These are phyloP conservation scores for Epizoanthus rinbou DNA, from an alignment of 92 coral and sea anemone genomes.

Conservation along the genomic window DNA sequence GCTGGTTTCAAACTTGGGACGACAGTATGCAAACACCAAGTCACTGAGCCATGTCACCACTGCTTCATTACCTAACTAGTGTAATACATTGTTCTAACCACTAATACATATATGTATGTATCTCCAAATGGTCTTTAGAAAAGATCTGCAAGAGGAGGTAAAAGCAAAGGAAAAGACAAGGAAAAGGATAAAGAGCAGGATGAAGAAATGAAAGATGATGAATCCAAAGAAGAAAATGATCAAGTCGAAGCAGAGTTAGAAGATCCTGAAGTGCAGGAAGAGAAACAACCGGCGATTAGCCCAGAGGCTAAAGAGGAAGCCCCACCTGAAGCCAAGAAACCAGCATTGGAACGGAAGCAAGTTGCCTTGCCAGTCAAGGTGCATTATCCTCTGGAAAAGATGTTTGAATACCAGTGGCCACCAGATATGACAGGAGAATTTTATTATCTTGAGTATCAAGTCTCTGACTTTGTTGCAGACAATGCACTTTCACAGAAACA, in stretches of 20 bases:
- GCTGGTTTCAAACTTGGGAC: too few relatives aligned
- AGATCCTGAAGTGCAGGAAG: slow-evolving; percentile 31
- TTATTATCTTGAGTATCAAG: slow-evolving; percentile 68
- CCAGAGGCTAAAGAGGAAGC: slow-evolving; percentile 44
- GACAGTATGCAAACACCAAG: too few relatives aligned
- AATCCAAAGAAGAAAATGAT: slow-evolving; percentile 56
- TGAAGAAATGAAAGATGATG: slow-evolving; percentile 38
- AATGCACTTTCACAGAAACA: slow-evolving; percentile 65
- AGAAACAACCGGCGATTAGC: slow-evolving; percentile 36
- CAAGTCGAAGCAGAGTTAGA: slow-evolving; percentile 26
- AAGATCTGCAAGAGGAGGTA: slow-evolving; percentile 25
- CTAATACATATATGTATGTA: background rate
- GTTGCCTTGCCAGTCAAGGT: slow-evolving; percentile 48
- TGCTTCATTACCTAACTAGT: too few relatives aligned
- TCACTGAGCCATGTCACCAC: too few relatives aligned
- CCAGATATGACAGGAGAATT: slow-evolving; percentile 88
- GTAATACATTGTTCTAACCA: too few relatives aligned
- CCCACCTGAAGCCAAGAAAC: slow-evolving; percentile 35
- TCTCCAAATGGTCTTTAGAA: slow-evolving; percentile 6
- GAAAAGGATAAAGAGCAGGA: slow-evolving; percentile 52
- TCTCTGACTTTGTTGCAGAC: slow-evolving; percentile 81
- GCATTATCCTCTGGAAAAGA: slow-evolving; percentile 52
- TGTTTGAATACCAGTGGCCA: slow-evolving; percentile 95
- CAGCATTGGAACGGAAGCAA: slow-evolving; percentile 50
- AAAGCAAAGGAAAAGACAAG: slow-evolving; percentile 38